A percentile compares a stretch with the other conserved stretches of the same genome.
Evolutionary conservation across 2,888 invertebrate species (phyloP).

Genomic region (Parnassius apollo): DNA sequence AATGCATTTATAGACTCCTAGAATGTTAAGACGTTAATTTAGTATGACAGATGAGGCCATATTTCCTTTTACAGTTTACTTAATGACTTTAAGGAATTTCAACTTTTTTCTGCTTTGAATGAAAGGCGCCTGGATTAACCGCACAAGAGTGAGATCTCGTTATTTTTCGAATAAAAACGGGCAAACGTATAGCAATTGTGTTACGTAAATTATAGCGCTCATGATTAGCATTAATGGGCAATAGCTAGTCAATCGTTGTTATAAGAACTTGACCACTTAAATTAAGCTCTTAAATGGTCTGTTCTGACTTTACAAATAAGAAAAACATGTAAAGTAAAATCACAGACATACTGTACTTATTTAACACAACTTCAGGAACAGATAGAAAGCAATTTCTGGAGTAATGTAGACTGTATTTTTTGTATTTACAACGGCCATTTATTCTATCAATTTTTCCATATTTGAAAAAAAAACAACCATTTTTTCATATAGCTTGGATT

Average conservation of each 20-base stretch:
- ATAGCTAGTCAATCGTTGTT: conserved; percentile 2
- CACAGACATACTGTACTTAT: too few species aligned
- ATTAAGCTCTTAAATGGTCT: too few species aligned
- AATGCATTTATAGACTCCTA: conserved; percentile 5
- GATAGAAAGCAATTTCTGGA: too few species aligned
- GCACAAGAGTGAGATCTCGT: conserved; percentile 16
- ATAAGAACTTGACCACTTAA: neutral
- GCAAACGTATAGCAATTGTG: conserved; percentile 1
- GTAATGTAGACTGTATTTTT: too few species aligned
- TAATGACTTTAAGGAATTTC: conserved; percentile 10
- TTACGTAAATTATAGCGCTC: conserved; percentile 10
- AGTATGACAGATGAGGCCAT: conserved; percentile 19
- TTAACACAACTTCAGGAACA: too few species aligned
- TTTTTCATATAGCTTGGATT: too few species aligned
- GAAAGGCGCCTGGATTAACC: conserved; percentile 7
- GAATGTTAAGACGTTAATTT: conserved; percentile 14
- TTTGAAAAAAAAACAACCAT: too few species aligned
- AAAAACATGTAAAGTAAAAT: too few species aligned
- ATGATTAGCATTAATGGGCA: conserved; percentile 7
- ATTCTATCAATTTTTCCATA: too few species aligned
- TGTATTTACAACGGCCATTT: too few species aligned
- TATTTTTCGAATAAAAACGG: conserved; percentile 17
- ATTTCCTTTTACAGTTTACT: conserved; percentile 14
- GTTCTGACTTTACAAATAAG: too few species aligned
- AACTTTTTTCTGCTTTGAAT: conserved; percentile 19